A percentile compares a stretch with the other conserved stretches of the same genome.
These are phyloP conservation scores for Rambutsinella grinnellia DNA, from an alignment of 2,888 invertebrate genomes.

Conservation along the genomic window DNA sequence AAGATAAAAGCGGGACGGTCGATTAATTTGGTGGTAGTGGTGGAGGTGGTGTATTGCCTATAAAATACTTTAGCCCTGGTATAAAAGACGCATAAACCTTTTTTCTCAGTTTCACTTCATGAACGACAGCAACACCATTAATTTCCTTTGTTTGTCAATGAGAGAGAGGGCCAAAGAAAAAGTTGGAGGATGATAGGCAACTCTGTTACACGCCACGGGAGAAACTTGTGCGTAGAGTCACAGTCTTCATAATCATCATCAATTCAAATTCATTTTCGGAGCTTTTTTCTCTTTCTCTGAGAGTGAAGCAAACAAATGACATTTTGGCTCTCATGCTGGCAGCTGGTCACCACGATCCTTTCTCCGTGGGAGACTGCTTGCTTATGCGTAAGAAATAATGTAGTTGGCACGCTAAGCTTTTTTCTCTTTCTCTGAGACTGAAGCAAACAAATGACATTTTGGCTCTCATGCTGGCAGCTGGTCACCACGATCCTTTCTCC, in stretches of 20 bases:
- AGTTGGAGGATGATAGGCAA: too few species aligned
- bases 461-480: too few species aligned
- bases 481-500: background rate
- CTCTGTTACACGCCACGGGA: too few species aligned
- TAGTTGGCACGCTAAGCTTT: background rate
- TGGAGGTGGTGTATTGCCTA: background rate
- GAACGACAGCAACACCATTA: slow-evolving; percentile 38
- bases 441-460: too few species aligned
- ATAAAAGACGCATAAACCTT: background rate
- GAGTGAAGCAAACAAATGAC: background rate
- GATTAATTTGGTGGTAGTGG: slow-evolving; percentile 34
- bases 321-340: background rate
- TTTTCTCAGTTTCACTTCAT: background rate
- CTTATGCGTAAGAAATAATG: background rate
- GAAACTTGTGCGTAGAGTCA: background rate
- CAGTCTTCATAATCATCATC: too few species aligned
- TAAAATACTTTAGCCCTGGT: background rate
- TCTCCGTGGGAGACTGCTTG: background rate
- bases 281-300: background rate
- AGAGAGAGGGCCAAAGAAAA: too few species aligned
- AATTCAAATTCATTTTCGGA: background rate
- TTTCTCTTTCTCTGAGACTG: too few species aligned
- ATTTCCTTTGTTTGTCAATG: slow-evolving; percentile 20
- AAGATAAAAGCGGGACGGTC: slow-evolving; percentile 28
- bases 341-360: background rate